Evolutionary conservation across 2,797 vertebrate genomes (phyloP).

Genomic region (Poecilia picta): DNA sequence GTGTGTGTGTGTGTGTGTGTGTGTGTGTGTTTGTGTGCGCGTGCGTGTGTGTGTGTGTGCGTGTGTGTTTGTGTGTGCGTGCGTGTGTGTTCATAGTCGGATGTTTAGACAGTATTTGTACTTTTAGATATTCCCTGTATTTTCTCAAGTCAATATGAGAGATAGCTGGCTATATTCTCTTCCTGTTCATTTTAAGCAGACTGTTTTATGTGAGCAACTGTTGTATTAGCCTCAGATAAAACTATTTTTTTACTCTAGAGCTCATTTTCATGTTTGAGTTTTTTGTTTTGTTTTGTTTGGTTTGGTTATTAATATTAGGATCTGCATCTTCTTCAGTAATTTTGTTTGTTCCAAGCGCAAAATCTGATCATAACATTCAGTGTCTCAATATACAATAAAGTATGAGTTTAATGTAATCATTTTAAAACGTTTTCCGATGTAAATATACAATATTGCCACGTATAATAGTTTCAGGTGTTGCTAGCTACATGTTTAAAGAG

Average conservation of each 20-base stretch:
- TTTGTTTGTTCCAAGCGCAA: neutral
- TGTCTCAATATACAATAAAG: conserved; percentile 41
- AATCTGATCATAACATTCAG: conserved; percentile 20
- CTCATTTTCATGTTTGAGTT: conserved; percentile 43
- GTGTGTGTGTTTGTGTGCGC: too few relatives aligned
- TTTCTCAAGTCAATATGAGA: conserved; percentile 76
- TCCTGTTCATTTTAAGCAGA: conserved; percentile 39
- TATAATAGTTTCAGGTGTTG: conserved; percentile 74
- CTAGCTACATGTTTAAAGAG: conserved; percentile 32
- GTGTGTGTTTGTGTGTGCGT: too few relatives aligned
- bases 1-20: conserved; percentile 2
- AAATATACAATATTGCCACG: conserved; percentile 78
- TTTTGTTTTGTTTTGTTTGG: conserved; percentile 19
- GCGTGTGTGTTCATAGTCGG: conserved; percentile 2
- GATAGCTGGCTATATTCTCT: conserved; percentile 86
- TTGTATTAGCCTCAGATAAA: conserved; percentile 59
- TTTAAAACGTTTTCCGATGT: conserved; percentile 71
- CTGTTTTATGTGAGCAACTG: conserved; percentile 69
- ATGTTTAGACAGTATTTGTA: conserved; percentile 28
- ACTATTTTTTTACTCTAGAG: conserved; percentile 63
- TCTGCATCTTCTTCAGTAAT: conserved; percentile 29
- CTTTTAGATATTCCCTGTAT: conserved; percentile 39
- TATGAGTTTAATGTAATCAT: conserved; percentile 36
- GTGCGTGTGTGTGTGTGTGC: too few relatives aligned
- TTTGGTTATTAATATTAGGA: neutral